Evolutionary conservation across 2,888 invertebrate species (phyloP).

Genomic region (Metallyticus violacea): DNA sequence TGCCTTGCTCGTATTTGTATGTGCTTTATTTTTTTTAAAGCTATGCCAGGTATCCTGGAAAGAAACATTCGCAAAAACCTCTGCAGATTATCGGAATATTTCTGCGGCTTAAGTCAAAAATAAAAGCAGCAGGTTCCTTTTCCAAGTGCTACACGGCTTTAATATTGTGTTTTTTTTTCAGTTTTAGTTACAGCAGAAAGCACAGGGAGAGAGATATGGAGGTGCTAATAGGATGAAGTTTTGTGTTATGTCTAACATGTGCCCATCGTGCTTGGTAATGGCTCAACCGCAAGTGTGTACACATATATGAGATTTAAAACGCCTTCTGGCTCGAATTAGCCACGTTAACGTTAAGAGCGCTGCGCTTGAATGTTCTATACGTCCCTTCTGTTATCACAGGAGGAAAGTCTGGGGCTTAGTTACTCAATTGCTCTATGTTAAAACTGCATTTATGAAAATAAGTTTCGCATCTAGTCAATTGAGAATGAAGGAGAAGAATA

Average conservation of each 20-base stretch:
- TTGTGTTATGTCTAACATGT: background rate
- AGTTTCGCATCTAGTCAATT: too few species aligned
- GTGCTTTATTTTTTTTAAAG: background rate
- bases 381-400: background rate
- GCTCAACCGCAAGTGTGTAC: background rate
- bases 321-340: background rate
- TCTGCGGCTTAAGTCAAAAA: background rate
- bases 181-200: background rate
- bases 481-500: too few species aligned
- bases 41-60: background rate
- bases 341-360: background rate
- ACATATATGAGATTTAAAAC: background rate
- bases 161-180: background rate
- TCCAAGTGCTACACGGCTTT: background rate
- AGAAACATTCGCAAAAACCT: too few species aligned
- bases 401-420: too few species aligned
- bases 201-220: background rate
- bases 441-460: too few species aligned
- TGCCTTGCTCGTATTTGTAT: background rate
- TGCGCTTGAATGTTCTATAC: too few species aligned
- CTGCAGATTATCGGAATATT: background rate
- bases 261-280: background rate
- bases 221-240: background rate
- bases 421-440: too few species aligned
- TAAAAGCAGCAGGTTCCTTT: background rate